A percentile compares a stretch with the other conserved stretches of the same genome.
These are phyloP conservation scores for Xylocopa sonorina DNA, from an alignment of 1,140 invertebrate species.

Conservation along the genomic window DNA sequence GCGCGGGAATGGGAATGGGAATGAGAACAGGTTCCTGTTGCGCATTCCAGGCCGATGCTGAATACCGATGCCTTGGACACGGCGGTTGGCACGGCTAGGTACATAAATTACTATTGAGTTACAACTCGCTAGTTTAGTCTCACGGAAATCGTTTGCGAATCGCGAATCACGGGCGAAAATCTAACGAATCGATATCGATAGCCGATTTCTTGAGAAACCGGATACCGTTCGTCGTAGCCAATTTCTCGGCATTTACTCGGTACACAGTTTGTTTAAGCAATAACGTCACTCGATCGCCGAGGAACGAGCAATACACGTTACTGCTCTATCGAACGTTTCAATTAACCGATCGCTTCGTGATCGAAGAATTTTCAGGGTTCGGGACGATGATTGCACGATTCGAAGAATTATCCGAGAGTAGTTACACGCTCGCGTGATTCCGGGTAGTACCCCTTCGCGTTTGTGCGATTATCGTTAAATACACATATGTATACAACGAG, in stretches of 20 bases:
- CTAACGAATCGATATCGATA: background rate
- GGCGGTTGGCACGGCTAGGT: constrained; percentile 70
- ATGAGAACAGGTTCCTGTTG: constrained; percentile 76
- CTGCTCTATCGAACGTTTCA: background rate
- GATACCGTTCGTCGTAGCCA: background rate
- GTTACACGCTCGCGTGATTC: constrained; percentile 51
- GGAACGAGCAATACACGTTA: background rate
- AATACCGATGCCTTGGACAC: constrained; percentile 70
- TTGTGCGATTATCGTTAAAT: constrained; percentile 1
- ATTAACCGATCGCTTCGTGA: background rate
- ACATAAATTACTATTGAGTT: constrained; percentile 73
- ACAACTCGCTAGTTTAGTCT: constrained; percentile 61
- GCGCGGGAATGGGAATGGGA: constrained; percentile 68
- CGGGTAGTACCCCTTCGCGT: constrained; percentile 29
- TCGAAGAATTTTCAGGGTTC: background rate
- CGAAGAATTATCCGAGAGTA: constrained; percentile 11
- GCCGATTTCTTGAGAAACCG: background rate
- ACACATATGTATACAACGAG: background rate
- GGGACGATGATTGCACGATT: background rate
- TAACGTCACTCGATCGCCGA: background rate
- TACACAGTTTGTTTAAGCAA: background rate
- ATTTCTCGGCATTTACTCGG: background rate
- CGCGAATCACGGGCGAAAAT: constrained; percentile 55
- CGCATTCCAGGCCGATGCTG: constrained; percentile 75
- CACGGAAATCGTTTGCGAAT: constrained; percentile 60